These are phyloP conservation scores for Myrmecobius fasciatus DNA, from an alignment of 2,113 vertebrate genomes.

Conservation along the genomic window DNA sequence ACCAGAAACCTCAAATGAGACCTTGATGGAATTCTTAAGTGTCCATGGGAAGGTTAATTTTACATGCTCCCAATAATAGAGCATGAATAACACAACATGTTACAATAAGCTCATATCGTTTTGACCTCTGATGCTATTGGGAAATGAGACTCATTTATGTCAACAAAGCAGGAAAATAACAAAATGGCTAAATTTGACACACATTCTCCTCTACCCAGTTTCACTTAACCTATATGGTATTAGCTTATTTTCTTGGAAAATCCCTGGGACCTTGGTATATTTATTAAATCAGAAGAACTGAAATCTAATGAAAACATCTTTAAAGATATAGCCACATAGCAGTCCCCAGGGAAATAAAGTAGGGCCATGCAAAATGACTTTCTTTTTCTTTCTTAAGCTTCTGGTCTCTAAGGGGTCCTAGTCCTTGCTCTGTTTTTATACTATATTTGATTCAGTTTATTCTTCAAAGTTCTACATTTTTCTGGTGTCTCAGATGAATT, in stretches of 20 bases:
- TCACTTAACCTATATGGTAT: slow-evolving; percentile 32
- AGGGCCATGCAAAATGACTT: slow-evolving; percentile 42
- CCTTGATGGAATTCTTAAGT: slow-evolving; percentile 36
- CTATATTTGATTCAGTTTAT: slow-evolving; percentile 20
- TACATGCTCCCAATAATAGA: not conserved
- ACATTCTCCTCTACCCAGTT: not conserved
- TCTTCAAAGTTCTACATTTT: slow-evolving; percentile 41
- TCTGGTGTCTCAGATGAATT: slow-evolving; percentile 7
- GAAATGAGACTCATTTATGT: not conserved
- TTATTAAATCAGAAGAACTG: slow-evolving; percentile 55
- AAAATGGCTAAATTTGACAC: slow-evolving; percentile 15
- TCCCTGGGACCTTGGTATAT: slow-evolving; percentile 34
- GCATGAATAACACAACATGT: not conserved
- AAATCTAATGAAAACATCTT: slow-evolving; percentile 48
- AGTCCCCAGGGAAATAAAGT: slow-evolving; percentile 58
- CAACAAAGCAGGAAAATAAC: slow-evolving; percentile 40
- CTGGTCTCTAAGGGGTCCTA: slow-evolving; percentile 24
- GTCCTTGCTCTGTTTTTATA: slow-evolving; percentile 26
- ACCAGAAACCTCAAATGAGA: not conserved
- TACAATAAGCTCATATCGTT: not conserved
- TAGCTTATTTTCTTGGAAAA: slow-evolving; percentile 47
- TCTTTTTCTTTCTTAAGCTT: slow-evolving; percentile 29
- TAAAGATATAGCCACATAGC: slow-evolving; percentile 40
- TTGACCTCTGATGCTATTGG: not conserved
- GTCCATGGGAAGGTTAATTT: not conserved